These are phyloP conservation scores for Auanema freiburgensis DNA, from an alignment of 2,888 invertebrate genomes.

Conservation along the genomic window DNA sequence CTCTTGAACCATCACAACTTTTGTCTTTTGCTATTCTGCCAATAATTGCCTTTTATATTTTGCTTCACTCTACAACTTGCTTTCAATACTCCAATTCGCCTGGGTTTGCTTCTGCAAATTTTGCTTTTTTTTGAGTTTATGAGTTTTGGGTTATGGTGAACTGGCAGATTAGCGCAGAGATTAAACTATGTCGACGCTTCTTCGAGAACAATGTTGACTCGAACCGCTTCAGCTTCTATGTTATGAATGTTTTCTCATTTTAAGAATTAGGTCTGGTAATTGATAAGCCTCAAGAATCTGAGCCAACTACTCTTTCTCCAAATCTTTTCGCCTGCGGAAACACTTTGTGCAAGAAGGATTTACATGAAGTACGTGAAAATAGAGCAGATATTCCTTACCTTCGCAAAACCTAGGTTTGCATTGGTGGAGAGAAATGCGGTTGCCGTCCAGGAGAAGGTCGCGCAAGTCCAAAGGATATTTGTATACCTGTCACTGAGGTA, in stretches of 20 bases:
- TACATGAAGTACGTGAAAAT: conserved; percentile 32
- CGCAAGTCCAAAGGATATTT: conserved; percentile 34
- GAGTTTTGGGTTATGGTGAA: no score
- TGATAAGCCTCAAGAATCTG: conserved; percentile 29
- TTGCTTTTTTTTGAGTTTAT: background rate
- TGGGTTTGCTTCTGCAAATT: background rate
- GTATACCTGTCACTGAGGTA: conserved; percentile 44
- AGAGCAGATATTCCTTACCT: conserved; percentile 2
- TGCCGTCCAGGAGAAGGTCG: conserved; percentile 52
- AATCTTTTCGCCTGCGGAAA: conserved; percentile 46
- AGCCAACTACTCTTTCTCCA: conserved; percentile 39
- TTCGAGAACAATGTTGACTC: background rate
- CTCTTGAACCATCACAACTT: no score
- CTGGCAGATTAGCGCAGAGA: no score
- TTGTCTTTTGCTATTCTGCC: no score
- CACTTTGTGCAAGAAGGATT: conserved; percentile 35
- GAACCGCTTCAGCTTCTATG: conserved; percentile 2
- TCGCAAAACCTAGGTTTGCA: conserved; percentile 40
- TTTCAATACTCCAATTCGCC: no score
- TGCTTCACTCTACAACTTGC: no score
- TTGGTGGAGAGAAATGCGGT: conserved; percentile 52
- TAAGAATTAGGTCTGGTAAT: conserved; percentile 43
- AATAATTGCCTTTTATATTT: no score
- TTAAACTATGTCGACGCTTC: background rate
- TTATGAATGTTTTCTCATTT: conserved; percentile 9